Percentiles rank a stretch among this genome's conserved stretches.
phyloP scores from a whole-genome alignment of 2,888 invertebrate genomes.

The Isotomurus palustris region DNA sequence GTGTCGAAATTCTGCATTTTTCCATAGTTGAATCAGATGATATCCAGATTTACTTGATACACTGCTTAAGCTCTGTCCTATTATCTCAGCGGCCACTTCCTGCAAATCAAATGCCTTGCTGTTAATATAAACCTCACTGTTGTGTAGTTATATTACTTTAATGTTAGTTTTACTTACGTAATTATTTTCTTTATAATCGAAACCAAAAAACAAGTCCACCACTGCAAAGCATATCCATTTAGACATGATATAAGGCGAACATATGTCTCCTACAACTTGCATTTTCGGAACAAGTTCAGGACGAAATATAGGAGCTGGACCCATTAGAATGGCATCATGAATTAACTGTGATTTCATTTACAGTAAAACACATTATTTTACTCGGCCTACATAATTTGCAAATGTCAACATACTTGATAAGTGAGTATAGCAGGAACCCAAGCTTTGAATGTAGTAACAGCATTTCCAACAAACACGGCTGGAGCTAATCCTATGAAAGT shows the following conservation, averaged over 20 bases:
- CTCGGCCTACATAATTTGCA: too few relatives aligned
- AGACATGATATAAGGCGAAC: background rate
- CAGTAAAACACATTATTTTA: too few relatives aligned
- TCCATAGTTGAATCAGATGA: conserved; percentile 2
- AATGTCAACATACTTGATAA: conserved; percentile 6
- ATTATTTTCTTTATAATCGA: background rate
- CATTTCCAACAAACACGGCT: conserved; percentile 3
- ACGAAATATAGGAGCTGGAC: background rate
- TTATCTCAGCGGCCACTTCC: conserved; percentile 1
- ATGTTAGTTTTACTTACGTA: conserved; percentile 1
- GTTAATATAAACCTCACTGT: background rate
- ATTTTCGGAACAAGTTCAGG: background rate
- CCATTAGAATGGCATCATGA: background rate
- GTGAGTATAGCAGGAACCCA: background rate
- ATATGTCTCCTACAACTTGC: background rate
- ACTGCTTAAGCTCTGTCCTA: background rate
- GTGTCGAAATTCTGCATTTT: background rate
- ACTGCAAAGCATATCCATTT: background rate
- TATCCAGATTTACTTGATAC: background rate
- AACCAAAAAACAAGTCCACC: conserved; percentile 5
- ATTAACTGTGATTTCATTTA: too few relatives aligned
- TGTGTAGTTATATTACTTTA: background rate
- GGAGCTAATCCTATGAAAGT: conserved; percentile 6
- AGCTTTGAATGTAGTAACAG: background rate
- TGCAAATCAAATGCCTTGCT: background rate